Evolutionary conservation across 2,113 vertebrate genomes (phyloP).

Genomic region (Calonectris borealis): DNA sequence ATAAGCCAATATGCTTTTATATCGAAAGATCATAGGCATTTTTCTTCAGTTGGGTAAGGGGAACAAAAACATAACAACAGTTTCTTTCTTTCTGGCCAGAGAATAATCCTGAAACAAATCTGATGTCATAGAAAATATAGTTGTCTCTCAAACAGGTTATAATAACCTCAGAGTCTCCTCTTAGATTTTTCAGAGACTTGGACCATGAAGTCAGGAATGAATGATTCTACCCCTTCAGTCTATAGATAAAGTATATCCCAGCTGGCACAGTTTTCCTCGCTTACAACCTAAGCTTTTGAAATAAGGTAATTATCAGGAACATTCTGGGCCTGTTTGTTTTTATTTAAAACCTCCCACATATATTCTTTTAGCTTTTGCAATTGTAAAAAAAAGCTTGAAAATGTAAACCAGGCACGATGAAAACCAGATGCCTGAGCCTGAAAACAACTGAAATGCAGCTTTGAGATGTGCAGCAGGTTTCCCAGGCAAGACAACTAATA

Average conservation of each 20-base stretch:
- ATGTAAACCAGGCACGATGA: background rate
- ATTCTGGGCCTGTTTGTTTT: background rate
- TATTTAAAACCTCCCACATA: background rate
- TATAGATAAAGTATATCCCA: background rate
- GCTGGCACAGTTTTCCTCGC: background rate
- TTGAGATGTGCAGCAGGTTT: background rate
- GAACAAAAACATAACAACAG: background rate
- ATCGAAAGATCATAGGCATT: background rate
- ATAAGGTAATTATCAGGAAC: fast-evolving
- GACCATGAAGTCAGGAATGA: background rate
- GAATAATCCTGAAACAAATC: background rate
- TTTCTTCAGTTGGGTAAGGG: background rate
- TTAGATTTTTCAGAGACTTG: background rate
- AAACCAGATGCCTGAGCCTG: background rate
- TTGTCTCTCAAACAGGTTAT: background rate
- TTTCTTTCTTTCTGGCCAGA: background rate
- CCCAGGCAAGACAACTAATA: background rate
- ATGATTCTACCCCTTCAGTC: background rate
- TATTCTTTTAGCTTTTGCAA: background rate
- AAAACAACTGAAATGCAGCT: background rate
- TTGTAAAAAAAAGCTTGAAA: background rate
- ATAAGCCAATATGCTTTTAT: background rate
- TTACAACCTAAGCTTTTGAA: background rate
- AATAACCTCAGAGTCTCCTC: background rate
- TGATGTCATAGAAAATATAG: background rate